These are phyloP conservation scores for Phalera bucephala DNA, from an alignment of 2,888 invertebrate species.

Conservation along the genomic window DNA sequence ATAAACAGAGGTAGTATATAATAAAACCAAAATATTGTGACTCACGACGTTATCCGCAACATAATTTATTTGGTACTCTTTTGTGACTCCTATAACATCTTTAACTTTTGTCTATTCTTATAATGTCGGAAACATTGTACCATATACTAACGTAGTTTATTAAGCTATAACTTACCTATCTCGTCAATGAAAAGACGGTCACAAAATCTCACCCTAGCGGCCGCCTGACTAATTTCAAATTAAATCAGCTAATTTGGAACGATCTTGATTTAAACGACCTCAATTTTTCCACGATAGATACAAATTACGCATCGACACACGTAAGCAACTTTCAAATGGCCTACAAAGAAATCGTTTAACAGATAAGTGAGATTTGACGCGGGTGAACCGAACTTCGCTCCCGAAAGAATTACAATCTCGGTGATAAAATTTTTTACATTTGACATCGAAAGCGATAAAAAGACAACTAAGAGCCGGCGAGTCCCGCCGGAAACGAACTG, in stretches of 20 bases:
- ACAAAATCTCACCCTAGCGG: too few species aligned
- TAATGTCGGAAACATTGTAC: too few species aligned
- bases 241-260: conserved; percentile 3
- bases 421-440: conserved; percentile 57
- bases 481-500: conserved; percentile 48
- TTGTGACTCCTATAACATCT: too few species aligned
- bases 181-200: too few species aligned
- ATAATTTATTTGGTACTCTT: too few species aligned
- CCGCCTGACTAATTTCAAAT: conserved; percentile 4
- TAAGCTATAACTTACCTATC: too few species aligned
- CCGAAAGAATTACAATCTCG: conserved; percentile 50
- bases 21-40: too few species aligned
- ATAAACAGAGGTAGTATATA: too few species aligned
- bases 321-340: conserved; percentile 32
- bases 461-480: conserved; percentile 61
- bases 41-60: too few species aligned
- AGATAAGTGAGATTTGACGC: conserved; percentile 35
- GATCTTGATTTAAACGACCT: conserved; percentile 9
- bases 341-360: conserved; percentile 36
- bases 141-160: too few species aligned
- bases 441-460: conserved; percentile 52
- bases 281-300: conserved; percentile 19
- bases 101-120: too few species aligned
- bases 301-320: conserved; percentile 20
- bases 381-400: conserved; percentile 47